These are phyloP conservation scores for Neuroterus valhalla DNA, from an alignment of 1,140 invertebrate species.

Conservation along the genomic window DNA sequence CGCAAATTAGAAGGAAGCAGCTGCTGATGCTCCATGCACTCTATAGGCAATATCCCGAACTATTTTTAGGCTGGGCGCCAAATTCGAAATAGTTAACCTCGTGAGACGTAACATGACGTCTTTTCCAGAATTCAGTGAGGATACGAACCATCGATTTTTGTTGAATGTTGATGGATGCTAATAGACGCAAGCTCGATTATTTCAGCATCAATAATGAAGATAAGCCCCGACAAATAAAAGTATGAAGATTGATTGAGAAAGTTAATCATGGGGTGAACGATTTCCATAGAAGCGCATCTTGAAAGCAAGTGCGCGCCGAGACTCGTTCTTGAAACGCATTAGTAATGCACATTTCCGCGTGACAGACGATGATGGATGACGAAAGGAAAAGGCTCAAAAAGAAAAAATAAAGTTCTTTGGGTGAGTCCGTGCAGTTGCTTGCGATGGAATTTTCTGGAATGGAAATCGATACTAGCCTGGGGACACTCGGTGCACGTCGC, in stretches of 20 bases:
- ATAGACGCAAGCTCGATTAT: too few species aligned
- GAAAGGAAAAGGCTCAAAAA: slow-evolving; percentile 4
- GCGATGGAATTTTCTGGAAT: background rate
- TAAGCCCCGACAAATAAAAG: too few species aligned
- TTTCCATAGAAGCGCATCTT: slow-evolving; percentile 7
- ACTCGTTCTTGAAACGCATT: slow-evolving; percentile 22
- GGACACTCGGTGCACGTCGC: slow-evolving; percentile 2
- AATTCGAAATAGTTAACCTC: too few species aligned
- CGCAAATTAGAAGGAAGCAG: too few species aligned
- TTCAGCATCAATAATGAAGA: too few species aligned
- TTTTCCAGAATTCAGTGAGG: too few species aligned
- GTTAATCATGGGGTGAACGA: slow-evolving; percentile 13
- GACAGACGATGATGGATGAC: slow-evolving; percentile 26
- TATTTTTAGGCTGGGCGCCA: too few species aligned
- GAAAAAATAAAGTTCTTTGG: background rate
- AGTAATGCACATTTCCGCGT: slow-evolving; percentile 28
- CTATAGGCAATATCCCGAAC: too few species aligned
- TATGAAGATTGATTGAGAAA: slow-evolving; percentile 28
- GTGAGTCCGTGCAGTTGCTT: background rate
- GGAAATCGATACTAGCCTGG: slow-evolving; percentile 10
- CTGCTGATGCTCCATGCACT: too few species aligned
- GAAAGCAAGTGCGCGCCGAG: background rate
- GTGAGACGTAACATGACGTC: too few species aligned
- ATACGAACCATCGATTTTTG: too few species aligned
- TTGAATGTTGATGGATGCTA: too few species aligned